Conservation (phyloP, 2,888 invertebrate genomes). For the Pandemis cinnamomeana region DNA sequence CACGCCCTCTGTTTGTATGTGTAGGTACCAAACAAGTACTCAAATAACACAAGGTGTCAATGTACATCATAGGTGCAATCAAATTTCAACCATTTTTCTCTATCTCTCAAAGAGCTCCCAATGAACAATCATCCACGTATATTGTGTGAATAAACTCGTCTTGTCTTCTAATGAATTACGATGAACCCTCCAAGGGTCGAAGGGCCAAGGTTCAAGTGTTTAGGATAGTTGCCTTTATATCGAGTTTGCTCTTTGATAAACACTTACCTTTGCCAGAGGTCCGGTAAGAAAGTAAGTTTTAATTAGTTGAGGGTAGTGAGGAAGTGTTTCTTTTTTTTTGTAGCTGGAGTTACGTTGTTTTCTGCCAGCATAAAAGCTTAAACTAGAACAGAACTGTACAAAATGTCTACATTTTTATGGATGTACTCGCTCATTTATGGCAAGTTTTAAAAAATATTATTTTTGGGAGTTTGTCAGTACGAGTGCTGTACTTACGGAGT, state of each 20-base stretch:
- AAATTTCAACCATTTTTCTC: background rate
- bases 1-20: no score
- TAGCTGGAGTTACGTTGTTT: no score
- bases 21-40: no score
- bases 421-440: no score
- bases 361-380: no score
- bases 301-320: slow-evolving; percentile 18
- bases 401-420: no score
- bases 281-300: slow-evolving; percentile 29
- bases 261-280: slow-evolving; percentile 29
- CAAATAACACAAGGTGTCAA: no score
- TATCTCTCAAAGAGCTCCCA: background rate
- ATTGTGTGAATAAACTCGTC: background rate
- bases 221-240: slow-evolving; percentile 34
- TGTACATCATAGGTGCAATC: background rate
- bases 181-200: slow-evolving; percentile 12
- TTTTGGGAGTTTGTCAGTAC: no score
- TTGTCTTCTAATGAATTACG: background rate
- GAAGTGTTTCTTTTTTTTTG: background rate
- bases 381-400: no score
- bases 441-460: no score
- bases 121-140: background rate
- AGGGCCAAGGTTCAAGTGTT: slow-evolving; percentile 26
- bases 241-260: slow-evolving; percentile 33
- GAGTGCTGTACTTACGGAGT: no score